Evolutionary conservation across 2,888 invertebrate genomes (phyloP).

Genomic region (Tipula confusa): DNA sequence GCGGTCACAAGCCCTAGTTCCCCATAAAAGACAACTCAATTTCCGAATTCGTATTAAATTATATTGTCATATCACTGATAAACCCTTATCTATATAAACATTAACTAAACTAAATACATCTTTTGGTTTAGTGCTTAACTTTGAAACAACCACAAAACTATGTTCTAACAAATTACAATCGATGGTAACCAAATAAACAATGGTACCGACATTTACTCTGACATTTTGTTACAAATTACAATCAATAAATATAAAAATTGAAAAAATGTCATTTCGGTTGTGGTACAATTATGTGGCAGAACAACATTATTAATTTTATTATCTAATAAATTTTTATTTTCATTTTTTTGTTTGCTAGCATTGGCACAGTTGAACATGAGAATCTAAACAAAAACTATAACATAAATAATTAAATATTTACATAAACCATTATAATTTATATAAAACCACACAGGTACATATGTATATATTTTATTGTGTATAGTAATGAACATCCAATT

Average conservation of each 20-base stretch:
- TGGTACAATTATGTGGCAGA: background rate
- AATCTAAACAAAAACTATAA: background rate
- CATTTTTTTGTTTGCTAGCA: background rate
- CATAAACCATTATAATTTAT: background rate
- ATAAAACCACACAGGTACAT: background rate
- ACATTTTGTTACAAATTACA: background rate
- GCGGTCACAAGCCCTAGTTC: background rate
- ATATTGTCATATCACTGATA: background rate
- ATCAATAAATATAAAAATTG: background rate
- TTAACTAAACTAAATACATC: background rate
- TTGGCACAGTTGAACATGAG: background rate
- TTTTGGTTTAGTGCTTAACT: background rate
- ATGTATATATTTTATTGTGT: background rate
- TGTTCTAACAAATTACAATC: background rate
- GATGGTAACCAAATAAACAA: background rate
- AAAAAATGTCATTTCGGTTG: background rate
- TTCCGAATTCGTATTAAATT: background rate
- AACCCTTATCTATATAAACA: background rate
- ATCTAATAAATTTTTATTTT: background rate
- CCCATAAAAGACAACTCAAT: background rate
- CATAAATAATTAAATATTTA: background rate
- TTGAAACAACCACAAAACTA: background rate
- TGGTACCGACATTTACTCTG: background rate
- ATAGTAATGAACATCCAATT: background rate
- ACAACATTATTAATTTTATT: background rate